Evolutionary conservation across 2,888 invertebrate species (phyloP), one percentile per base, ranked within the genome.

Genomic region (Megamerina dolium): DNA sequence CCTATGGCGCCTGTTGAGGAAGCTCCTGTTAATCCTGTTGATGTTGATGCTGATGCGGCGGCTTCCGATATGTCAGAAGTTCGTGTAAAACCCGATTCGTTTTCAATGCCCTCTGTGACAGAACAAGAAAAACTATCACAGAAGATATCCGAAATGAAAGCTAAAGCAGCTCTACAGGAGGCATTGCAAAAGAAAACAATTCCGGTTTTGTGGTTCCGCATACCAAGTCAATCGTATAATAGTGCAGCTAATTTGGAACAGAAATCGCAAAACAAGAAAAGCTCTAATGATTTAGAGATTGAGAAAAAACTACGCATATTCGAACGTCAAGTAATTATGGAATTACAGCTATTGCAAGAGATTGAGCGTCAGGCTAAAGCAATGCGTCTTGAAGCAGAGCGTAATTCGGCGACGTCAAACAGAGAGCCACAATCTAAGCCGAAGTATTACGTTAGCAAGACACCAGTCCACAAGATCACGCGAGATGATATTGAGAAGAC

Each of bases 391-490:
- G 50, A 33, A 27, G 30, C 54, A 1, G 45, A 54, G 1, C 48
- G 41, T 0, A 18, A 20, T 9, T 31, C 26, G 3, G 32, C 36
- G 1, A 38, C 27, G 1, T 26, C 36, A 1, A 30, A 34, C 5
- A 42, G 53, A 29, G 53, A 38, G 3, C 38, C 52, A 5, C 41
- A 48, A 2, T 53, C 54, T 6, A 56, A 54, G 37, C 23, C 60
- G n/a, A 48, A 43, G 3, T 56, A 61, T 38, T 56, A 60, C 0
- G 47, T 63, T 4, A 58, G 55, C 37, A 60, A 56, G 2, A 61
- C 64, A 1, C 66, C 65, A 1, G 53, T 65, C 1, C 58, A 65
- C 35, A 66, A 66, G 43, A 64, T 63, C 37, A 68, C 66, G 1
- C 55, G 59, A 4, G 52, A 57, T 1, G 66, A 66, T 23, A 61